Evolutionary conservation across 1,140 invertebrate genomes (phyloP).

Genomic region (Megalopta genalis): DNA sequence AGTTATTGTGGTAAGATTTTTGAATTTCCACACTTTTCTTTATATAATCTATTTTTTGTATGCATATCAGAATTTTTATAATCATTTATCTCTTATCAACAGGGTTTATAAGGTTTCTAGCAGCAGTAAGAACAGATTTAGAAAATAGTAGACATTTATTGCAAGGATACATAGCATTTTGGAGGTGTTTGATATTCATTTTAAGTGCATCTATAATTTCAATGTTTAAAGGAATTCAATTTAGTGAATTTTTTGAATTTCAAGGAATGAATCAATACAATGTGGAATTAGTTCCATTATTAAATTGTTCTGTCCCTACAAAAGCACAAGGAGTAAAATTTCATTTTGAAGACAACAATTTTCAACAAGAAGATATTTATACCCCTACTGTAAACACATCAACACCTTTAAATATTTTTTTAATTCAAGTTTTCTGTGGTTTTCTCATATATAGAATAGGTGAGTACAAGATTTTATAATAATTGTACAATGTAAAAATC

Average conservation of each 20-base stretch:
- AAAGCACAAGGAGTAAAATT: not conserved
- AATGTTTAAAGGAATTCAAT: conserved; percentile 79
- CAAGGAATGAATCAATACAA: conserved; percentile 72
- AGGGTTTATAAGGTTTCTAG: conserved; percentile 81
- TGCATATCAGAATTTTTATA: not conserved
- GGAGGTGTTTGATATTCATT: conserved; percentile 85
- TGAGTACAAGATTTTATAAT: conserved; percentile 49
- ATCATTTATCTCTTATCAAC: conserved; percentile 7
- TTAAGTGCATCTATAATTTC: conserved; percentile 81
- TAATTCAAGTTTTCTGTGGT: conserved; percentile 84
- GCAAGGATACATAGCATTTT: conserved; percentile 85
- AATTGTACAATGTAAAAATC: not conserved
- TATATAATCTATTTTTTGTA: not conserved
- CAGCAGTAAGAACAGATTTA: conserved; percentile 81
- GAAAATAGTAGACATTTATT: conserved; percentile 84
- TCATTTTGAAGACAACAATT: not conserved
- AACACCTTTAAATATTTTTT: conserved; percentile 81
- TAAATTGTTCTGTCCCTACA: conserved; percentile 52
- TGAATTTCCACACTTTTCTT: not conserved
- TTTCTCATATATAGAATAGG: conserved; percentile 86
- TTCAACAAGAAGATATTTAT: not conserved
- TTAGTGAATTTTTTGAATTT: conserved; percentile 83
- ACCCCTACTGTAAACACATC: conserved; percentile 44
- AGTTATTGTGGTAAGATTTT: conserved; percentile 78
- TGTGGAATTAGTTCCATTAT: conserved; percentile 79